A percentile compares a stretch with the other conserved stretches of the same genome.
Conservation (phyloP, 2,113 vertebrate genomes). For the Cyanoliseus patagonus region DNA sequence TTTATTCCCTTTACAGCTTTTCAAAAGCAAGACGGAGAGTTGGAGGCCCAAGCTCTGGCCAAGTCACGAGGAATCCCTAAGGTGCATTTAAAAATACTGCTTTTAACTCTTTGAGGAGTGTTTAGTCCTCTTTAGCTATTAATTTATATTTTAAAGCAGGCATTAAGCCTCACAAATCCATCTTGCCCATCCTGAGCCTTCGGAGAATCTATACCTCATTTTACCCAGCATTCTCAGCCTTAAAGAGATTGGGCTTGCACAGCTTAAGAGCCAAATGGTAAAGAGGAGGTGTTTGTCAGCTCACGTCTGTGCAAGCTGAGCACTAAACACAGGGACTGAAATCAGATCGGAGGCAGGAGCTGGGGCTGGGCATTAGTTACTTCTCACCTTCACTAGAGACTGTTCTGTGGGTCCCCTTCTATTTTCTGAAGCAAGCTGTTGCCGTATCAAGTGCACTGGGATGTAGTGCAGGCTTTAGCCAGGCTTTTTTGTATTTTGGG, state of each 20-base stretch:
- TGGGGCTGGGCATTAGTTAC: neutral
- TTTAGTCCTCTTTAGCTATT: neutral
- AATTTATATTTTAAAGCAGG: neutral
- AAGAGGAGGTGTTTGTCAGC: neutral
- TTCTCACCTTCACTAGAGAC: neutral
- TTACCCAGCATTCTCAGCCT: neutral
- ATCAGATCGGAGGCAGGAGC: fast-evolving
- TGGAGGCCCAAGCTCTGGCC: neutral
- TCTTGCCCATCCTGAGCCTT: neutral
- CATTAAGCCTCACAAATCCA: neutral
- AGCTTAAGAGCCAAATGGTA: neutral
- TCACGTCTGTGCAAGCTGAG: neutral
- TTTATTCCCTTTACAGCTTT: neutral
- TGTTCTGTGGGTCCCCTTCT: neutral
- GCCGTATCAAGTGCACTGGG: neutral
- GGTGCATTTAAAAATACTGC: neutral
- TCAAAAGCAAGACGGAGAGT: neutral
- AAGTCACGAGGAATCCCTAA: neutral
- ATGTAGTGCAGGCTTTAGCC: neutral
- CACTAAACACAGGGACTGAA: neutral
- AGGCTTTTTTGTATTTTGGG: neutral
- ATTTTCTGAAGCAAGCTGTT: neutral
- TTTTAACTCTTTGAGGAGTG: neutral
- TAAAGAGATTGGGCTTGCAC: neutral
- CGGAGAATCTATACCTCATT: neutral